Base-by-base conservation (phyloP, 2,113 vertebrate species). In the Manacus vitellinus region DNA sequence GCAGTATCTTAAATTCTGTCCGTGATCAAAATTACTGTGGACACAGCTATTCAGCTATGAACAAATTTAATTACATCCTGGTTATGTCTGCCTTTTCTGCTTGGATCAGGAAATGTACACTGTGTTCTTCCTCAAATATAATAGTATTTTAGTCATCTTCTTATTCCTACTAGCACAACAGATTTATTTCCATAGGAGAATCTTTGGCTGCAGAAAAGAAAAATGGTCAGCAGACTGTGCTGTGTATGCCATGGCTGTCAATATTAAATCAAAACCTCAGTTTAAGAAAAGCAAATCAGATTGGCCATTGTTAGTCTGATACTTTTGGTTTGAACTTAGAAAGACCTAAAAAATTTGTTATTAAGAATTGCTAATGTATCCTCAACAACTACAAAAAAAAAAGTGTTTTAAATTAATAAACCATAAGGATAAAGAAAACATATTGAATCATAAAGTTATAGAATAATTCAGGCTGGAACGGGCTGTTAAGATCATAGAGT, bases 121-220 rank as follows among this genome's bases (percentile, higher is more conserved):
- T 58, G 8, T 91, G 82, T 90, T 95, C 81, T 94, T 89, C 39
- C 59, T 93, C 62, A 92, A 28, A 83, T 85, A 37, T 74, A 68
- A 27, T 43, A 61, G 51, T 85, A 56, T 85, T 88, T 94, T 78
- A 88, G 47, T 80, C 12, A 41, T 80, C 37, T 85, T 56, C 49
- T 89, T 11, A 52, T 92, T 94, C 28, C 24, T 47, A 25, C 22
- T 52, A 87, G 37, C 46, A 54, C 28, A 77, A 75, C 39, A 58
- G 33, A 39, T 54, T 71, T 89, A 63, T 44, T 92, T 92, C n/a
- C 54, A 47, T 37, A 68, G 58, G 18, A 86, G n/a, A 49, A 52
- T 49, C 59, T 88, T 89, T 52, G 55, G 22, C 77, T 89, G 41
- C 28, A 90, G 41, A 49, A 79, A 76, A 83, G 46, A 72, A 82